Percentiles rank a stretch among this genome's conserved stretches.
phyloP scores from a whole-genome alignment of 2,888 invertebrate genomes.

The Ornithoptera priamus region DNA sequence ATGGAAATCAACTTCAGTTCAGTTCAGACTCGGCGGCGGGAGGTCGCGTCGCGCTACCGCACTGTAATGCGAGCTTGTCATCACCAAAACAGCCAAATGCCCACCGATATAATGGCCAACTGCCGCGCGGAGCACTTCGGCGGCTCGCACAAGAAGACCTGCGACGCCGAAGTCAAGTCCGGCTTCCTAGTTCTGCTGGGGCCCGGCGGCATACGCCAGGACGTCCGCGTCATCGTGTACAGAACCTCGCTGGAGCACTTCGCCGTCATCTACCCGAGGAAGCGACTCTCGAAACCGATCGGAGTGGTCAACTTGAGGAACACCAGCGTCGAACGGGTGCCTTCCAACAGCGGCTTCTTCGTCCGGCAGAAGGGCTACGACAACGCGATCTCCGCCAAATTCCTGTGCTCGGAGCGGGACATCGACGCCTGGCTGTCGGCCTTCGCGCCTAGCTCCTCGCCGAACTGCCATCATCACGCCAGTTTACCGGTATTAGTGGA shows the following conservation, averaged over 20 bases:
- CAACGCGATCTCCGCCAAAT: conserved; percentile 80
- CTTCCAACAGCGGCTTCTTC: conserved; percentile 73
- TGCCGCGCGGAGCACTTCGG: conserved; percentile 62
- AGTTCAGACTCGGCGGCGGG: conserved; percentile 39
- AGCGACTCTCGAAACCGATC: conserved; percentile 81
- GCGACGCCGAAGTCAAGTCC: conserved; percentile 81
- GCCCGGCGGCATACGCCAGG: conserved; percentile 79
- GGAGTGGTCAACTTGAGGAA: conserved; percentile 82
- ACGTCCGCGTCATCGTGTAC: conserved; percentile 83
- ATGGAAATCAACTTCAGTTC: conserved; percentile 42
- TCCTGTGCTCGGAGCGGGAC: conserved; percentile 79
- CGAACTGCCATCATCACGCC: conserved; percentile 70
- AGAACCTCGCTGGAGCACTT: conserved; percentile 83
- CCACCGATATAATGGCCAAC: conserved; percentile 61
- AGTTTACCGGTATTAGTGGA: conserved; percentile 82
- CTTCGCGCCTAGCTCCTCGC: conserved; percentile 72
- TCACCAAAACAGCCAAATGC: conserved; percentile 60
- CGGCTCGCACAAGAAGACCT: conserved; percentile 54
- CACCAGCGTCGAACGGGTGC: conserved; percentile 77
- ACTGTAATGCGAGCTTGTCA: conserved; percentile 32
- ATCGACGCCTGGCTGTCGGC: conserved; percentile 81
- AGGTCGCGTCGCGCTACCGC: conserved; percentile 38
- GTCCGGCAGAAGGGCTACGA: conserved; percentile 83
- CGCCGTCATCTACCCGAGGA: conserved; percentile 83
- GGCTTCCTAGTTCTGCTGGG: conserved; percentile 82